Evolutionary conservation across 2,888 invertebrate genomes (phyloP), one percentile per base, ranked within the genome.

Genomic region (Biston stratarius): DNA sequence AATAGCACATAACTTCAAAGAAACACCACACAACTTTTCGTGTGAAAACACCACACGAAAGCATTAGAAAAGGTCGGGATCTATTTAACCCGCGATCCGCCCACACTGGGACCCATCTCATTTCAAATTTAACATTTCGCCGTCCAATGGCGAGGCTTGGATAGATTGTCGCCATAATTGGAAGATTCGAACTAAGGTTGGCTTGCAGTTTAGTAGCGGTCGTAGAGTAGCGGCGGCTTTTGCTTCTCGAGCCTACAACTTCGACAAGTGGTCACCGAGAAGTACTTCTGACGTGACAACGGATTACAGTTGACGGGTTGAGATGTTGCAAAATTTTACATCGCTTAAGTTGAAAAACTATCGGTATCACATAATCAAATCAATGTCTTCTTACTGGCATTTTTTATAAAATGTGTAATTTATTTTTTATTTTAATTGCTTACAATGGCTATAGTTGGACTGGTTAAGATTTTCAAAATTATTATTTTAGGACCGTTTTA

Each of bases 151-250:
- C 69, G 47, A 70, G 67, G 15, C 74, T 53, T 56, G 66, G 76
- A 80, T 81, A 83, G 82, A 83, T 86, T 85, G 86, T 84, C 71
- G 70, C 60, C 68, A 79, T 86, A 84, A 87, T 86, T 86, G 85
- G 78, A 78, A 85, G 84, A 87, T 85, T 86, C 84, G 77, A 78
- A 75, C 77, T 80, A 12, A 62, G 57, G 58, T 53, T 62, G 24
- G 52, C 65, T 61, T 62, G 70, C 56, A 55, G 61, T 64, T 74
- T 63, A 64, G 52, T 55, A 68, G 63, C 69, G 66, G 61, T 66
- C 47, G 51, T 51, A 45, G 72, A 63, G 64, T 61, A 70, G 67
- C 61, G 60, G 66, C 63, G 67, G 67, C 75, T 67, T 70, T 67
- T 72, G 73, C 67, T 60, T 58, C 44, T 45, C 44, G 51, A 6